Evolutionary conservation across 2,113 vertebrate genomes (phyloP), one percentile per base, ranked within the genome.

Genomic region (Calypte anna): DNA sequence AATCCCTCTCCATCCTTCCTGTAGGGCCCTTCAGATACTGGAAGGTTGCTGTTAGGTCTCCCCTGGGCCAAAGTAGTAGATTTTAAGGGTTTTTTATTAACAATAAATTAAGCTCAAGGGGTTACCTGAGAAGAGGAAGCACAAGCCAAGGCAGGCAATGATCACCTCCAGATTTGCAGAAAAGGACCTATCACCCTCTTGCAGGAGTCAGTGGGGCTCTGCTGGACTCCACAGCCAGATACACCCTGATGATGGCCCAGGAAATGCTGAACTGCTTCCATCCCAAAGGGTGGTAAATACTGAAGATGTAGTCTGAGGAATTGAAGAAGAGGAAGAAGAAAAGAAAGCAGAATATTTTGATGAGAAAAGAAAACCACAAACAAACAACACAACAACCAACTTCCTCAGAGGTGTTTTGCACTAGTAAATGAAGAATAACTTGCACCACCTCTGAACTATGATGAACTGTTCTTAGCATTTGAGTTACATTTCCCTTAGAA

Each of bases 381-480:
- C 18, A 8, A 6, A 40, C 12, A 6, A 40, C 12, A 18, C 11
- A 23, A 15, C 18, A 28, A 53, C 24, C 27, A 27, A 54, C 38
- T 67, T 92, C 33, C 69, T 93, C 62, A 84, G 74, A 86, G 62
- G 40, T 78, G 59, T 58, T 93, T 76, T 75, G 69, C 66, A 87
- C 38, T 58, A 36, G 53, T 55, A 92, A 95, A 88, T 53, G 36
- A 89, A n/a, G n/a, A 44, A 72, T 68, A 86, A 84, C 43, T 82
- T 79, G 23, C 74, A 87, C 55, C 28, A 38, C 31, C 61, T 89
- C 43, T 59, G 72, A 91, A 83, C 59, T 63, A 24, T 27, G 48
- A 86, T 63, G 64, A 88, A 76, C 16, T 74, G 48, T 55, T 88
- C 80, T 31, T 93, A 90, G 64, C 73, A 78, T 86, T 68, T 84